phyloP scores from a whole-genome alignment of 2,888 invertebrate species.

The Hecatera dysodea region DNA sequence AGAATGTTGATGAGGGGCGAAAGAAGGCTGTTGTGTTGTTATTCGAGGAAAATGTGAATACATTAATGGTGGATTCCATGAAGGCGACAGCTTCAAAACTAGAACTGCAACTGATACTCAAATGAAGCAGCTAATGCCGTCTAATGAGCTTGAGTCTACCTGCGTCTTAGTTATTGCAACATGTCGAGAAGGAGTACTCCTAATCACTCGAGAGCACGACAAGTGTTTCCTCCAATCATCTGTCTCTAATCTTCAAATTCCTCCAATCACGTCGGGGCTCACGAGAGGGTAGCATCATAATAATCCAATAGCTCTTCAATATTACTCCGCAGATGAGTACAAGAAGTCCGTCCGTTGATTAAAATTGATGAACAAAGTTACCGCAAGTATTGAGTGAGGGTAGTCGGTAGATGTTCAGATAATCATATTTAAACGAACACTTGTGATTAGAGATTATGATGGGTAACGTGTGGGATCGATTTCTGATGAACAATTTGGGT shows the following conservation, averaged over 20 bases:
- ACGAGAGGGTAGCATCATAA: constrained; percentile 24
- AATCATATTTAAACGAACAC: constrained; percentile 37
- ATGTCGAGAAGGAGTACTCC: neutral
- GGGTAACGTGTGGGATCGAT: constrained; percentile 13
- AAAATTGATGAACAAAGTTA: constrained; percentile 76
- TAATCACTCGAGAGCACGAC: constrained; percentile 10
- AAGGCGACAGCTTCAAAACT: neutral
- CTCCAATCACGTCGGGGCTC: constrained; percentile 31
- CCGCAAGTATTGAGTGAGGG: constrained; percentile 57
- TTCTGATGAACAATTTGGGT: neutral
- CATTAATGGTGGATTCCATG: neutral
- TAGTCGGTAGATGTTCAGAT: constrained; percentile 35
- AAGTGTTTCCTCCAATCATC: constrained; percentile 24
- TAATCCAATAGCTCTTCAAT: constrained; percentile 50
- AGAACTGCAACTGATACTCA: constrained; percentile 17
- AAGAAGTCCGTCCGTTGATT: constrained; percentile 65
- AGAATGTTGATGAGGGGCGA: constrained; percentile 15
- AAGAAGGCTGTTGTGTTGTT: constrained; percentile 9
- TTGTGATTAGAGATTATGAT: constrained; percentile 38
- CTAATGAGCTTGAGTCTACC: neutral
- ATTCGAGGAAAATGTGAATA: neutral
- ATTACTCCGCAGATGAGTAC: constrained; percentile 60
- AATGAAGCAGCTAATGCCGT: constrained; percentile 9
- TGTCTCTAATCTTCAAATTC: constrained; percentile 41
- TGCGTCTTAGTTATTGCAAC: neutral